phyloP scores from a whole-genome alignment of 92 coral and sea anemone genomes.

The Bergia sp. region DNA sequence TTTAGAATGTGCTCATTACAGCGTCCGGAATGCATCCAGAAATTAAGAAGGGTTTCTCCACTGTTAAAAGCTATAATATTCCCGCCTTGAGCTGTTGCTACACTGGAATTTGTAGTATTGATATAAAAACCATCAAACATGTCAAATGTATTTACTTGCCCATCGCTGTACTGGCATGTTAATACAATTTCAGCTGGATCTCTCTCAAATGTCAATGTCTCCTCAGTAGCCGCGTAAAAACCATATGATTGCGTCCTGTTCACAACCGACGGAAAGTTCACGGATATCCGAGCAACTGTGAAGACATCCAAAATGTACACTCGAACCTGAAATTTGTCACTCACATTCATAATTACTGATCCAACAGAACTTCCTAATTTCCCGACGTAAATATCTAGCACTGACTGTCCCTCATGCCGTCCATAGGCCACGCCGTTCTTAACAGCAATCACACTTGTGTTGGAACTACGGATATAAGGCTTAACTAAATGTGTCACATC shows the following conservation, averaged over 20 bases:
- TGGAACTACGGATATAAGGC: conserved; percentile 40
- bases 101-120: conserved; percentile 49
- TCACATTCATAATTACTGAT: conserved; percentile 32
- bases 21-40: conserved; percentile 53
- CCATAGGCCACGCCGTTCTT: conserved; percentile 44
- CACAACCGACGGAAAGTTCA: conserved; percentile 27
- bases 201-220: conserved; percentile 23
- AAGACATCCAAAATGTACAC: conserved; percentile 50
- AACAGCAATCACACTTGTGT: conserved; percentile 47
- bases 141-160: conserved; percentile 56
- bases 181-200: conserved; percentile 50
- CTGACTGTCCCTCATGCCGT: conserved; percentile 41
- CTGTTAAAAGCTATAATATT: conserved; percentile 31
- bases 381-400: conserved; percentile 30
- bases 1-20: conserved; percentile 37
- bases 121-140: conserved; percentile 42
- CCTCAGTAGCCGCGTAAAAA: conserved; percentile 19
- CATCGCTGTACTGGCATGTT: conserved; percentile 62
- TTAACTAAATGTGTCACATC: conserved; percentile 55
- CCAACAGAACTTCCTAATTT: conserved; percentile 28
- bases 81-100: conserved; percentile 23
- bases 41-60: conserved; percentile 31
- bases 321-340: conserved; percentile 40
- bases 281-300: conserved; percentile 37
- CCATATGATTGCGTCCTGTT: conserved; percentile 29